These are phyloP conservation scores for Xenops minutus DNA, from an alignment of 2,797 vertebrate genomes.

Conservation along the genomic window DNA sequence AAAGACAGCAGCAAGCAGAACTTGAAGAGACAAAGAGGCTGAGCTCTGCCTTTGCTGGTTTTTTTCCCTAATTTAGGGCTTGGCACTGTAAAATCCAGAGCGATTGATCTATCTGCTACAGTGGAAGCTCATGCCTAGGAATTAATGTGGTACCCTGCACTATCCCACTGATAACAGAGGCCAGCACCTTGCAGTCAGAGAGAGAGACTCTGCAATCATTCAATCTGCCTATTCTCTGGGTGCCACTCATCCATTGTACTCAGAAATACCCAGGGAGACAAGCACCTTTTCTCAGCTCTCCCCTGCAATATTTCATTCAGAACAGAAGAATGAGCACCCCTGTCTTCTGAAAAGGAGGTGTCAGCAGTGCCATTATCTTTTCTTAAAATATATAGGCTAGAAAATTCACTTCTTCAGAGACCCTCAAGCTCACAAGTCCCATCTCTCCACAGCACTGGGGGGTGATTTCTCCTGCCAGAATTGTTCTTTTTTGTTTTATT, in stretches of 20 bases:
- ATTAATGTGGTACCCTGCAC: not conserved
- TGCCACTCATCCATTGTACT: constrained; percentile 24
- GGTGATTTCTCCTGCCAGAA: not conserved
- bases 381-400: not conserved
- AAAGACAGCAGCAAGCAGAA: not conserved
- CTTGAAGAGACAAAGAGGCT: not conserved
- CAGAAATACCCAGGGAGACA: constrained; percentile 21
- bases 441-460: not conserved
- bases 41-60: not conserved
- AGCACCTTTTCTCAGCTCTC: not conserved
- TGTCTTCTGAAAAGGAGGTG: not conserved
- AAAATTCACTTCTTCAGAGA: not conserved
- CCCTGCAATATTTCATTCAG: not conserved
- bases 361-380: not conserved
- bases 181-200: constrained; percentile 10
- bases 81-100: not conserved
- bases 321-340: not conserved
- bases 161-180: not conserved
- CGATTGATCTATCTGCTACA: not conserved
- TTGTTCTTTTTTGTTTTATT: not conserved
- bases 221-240: not conserved
- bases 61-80: constrained; percentile 32
- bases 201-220: constrained; percentile 10
- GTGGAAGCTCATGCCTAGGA: not conserved
- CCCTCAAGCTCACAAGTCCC: not conserved